A percentile compares a stretch with the other conserved stretches of the same genome.
phyloP scores from a whole-genome alignment of 2,113 vertebrate species.

The Eubucco bourcierii region DNA sequence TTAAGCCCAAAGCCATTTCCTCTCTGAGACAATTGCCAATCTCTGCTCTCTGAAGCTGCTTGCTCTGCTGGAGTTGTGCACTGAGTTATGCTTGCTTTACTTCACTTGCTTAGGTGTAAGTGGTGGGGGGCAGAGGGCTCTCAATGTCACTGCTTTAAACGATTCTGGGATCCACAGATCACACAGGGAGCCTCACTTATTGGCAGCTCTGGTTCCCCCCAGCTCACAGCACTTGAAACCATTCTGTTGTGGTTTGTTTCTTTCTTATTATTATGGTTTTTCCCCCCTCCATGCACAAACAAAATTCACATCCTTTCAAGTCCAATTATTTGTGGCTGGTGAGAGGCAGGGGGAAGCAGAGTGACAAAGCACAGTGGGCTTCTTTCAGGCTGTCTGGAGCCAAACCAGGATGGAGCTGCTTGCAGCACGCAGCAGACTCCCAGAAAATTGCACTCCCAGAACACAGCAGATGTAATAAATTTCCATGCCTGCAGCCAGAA shows the following conservation, averaged over 20 bases:
- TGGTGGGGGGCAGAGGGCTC: neutral
- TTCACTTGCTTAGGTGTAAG: conserved; percentile 13
- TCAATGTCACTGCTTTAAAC: conserved; percentile 38
- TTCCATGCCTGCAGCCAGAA: conserved; percentile 22
- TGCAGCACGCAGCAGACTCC: conserved; percentile 30
- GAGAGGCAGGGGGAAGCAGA: conserved; percentile 17
- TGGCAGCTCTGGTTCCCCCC: neutral
- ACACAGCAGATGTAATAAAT: conserved; percentile 43
- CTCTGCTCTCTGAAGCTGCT: neutral
- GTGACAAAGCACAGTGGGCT: conserved; percentile 53
- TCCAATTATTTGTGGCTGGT: conserved; percentile 45
- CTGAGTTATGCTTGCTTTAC: conserved; percentile 29
- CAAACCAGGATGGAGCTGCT: conserved; percentile 56
- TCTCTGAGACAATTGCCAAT: neutral
- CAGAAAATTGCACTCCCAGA: conserved; percentile 45
- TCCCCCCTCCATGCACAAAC: neutral
- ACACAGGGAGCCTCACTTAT: conserved; percentile 15
- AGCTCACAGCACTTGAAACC: conserved; percentile 32
- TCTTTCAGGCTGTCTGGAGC: conserved; percentile 34
- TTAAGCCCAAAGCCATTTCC: conserved; percentile 2
- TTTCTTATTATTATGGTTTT: no score
- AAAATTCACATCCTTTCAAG: conserved; percentile 50
- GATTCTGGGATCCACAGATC: conserved; percentile 1
- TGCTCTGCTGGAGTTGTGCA: neutral
- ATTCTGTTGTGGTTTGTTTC: neutral